Evolutionary conservation across 2,113 vertebrate genomes (phyloP).

Genomic region (Mesocricetus auratus): DNA sequence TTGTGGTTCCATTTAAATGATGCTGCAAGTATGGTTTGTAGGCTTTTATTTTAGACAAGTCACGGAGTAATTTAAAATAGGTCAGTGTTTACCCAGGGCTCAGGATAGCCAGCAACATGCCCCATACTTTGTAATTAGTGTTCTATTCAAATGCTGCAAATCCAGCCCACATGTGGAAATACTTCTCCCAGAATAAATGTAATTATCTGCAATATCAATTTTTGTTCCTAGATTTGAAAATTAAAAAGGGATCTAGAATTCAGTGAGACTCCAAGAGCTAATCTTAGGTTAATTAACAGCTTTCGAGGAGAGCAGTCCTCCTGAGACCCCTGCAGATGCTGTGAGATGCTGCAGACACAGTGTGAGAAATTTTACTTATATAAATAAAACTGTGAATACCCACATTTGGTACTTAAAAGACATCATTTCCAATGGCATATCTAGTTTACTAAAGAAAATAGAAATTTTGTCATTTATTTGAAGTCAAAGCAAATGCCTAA

Average conservation of each 20-base stretch:
- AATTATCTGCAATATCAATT: constrained; percentile 53
- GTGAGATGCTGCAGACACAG: constrained; percentile 50
- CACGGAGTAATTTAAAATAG: constrained; percentile 68
- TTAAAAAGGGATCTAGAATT: constrained; percentile 52
- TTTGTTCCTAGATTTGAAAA: constrained; percentile 59
- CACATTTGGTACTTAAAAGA: constrained; percentile 3
- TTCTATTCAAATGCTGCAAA: constrained; percentile 50
- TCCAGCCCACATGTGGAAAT: neutral
- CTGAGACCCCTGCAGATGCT: neutral
- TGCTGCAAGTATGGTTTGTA: constrained; percentile 28
- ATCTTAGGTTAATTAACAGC: constrained; percentile 70
- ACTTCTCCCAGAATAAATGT: constrained; percentile 56
- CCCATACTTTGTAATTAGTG: constrained; percentile 27
- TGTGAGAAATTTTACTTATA: constrained; percentile 36
- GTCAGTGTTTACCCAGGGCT: neutral
- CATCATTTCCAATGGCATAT: constrained; percentile 9
- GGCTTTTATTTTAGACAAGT: constrained; percentile 70
- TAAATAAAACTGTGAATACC: constrained; percentile 54
- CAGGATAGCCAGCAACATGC: constrained; percentile 18
- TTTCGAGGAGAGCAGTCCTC: neutral
- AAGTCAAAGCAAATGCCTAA: constrained; percentile 60
- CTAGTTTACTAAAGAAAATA: constrained; percentile 50
- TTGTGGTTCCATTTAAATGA: constrained; percentile 74
- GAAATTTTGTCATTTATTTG: constrained; percentile 63
- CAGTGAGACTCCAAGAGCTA: constrained; percentile 7